Percentiles rank a stretch among this genome's conserved stretches.
These are phyloP conservation scores for Diachrysia chrysitis DNA, from an alignment of 2,888 invertebrate genomes.

Conservation along the genomic window DNA sequence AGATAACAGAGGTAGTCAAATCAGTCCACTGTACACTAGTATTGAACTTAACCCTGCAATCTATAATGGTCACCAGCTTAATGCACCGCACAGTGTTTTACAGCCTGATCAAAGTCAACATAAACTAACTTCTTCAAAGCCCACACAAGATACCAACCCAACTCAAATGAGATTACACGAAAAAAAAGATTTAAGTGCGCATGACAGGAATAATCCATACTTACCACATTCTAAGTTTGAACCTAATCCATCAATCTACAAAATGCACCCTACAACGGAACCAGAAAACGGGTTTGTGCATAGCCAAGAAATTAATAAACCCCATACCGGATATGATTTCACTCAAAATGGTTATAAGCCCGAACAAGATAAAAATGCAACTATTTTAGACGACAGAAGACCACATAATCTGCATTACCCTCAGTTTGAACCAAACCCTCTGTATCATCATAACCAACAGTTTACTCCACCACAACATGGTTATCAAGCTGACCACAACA, in stretches of 20 bases:
- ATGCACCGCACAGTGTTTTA: neutral
- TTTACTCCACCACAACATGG: neutral
- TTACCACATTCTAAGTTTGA: neutral
- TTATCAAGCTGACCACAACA: neutral
- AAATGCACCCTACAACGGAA: neutral
- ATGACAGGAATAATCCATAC: neutral
- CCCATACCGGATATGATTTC: neutral
- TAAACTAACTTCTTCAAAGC: neutral
- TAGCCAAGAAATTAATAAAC: neutral
- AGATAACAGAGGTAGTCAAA: neutral
- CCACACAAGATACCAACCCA: neutral
- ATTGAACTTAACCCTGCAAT: constrained; percentile 6
- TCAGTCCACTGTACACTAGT: neutral
- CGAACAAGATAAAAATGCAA: neutral
- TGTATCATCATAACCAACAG: neutral
- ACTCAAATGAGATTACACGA: neutral
- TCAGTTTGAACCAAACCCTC: neutral
- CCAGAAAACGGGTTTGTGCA: neutral
- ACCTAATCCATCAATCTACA: neutral
- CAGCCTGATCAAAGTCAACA: neutral
- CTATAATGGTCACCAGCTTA: neutral
- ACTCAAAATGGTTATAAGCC: neutral
- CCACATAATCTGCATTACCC: neutral
- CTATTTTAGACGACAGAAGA: neutral
- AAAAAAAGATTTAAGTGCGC: constrained; percentile 1